Percentiles rank a stretch among this genome's conserved stretches.
These are phyloP conservation scores for Dendropsophus ebraccatus DNA, from an alignment of 2,113 vertebrate genomes.

Conservation along the genomic window DNA sequence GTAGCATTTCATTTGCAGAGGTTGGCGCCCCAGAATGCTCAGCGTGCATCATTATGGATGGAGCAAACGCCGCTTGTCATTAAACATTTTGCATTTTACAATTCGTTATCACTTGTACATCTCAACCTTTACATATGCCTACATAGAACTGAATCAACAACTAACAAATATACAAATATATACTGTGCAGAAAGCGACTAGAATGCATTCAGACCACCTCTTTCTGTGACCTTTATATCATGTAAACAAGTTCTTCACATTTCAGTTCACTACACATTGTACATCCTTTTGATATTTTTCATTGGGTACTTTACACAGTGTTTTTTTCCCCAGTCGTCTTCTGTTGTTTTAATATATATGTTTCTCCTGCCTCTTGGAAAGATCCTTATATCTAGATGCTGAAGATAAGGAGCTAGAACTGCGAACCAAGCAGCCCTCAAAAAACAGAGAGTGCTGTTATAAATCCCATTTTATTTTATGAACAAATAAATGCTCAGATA, in stretches of 20 bases:
- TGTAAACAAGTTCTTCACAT: neutral
- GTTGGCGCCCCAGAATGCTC: constrained; percentile 58
- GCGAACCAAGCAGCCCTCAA: constrained; percentile 77
- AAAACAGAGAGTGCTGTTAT: constrained; percentile 74
- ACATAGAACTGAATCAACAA: neutral
- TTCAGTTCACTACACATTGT: neutral
- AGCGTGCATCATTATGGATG: constrained; percentile 51
- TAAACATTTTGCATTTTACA: constrained; percentile 58
- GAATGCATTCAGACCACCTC: neutral
- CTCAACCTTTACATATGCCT: constrained; percentile 46
- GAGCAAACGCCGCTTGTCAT: constrained; percentile 55
- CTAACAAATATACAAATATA: neutral
- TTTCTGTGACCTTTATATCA: neutral
- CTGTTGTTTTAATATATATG: constrained; percentile 32
- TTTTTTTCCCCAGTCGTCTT: neutral
- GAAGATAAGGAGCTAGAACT: constrained; percentile 72
- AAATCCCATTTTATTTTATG: constrained; percentile 87
- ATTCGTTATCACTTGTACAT: neutral
- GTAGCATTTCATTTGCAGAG: constrained; percentile 60
- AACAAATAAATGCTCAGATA: constrained; percentile 89
- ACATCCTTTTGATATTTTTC: constrained; percentile 23
- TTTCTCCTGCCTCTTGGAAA: constrained; percentile 40
- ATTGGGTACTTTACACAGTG: constrained; percentile 1
- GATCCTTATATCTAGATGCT: constrained; percentile 64
- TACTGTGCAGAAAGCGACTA: no score